These are phyloP conservation scores for Microplitis deprimator DNA, from an alignment of 2,888 invertebrate species.

Conservation along the genomic window DNA sequence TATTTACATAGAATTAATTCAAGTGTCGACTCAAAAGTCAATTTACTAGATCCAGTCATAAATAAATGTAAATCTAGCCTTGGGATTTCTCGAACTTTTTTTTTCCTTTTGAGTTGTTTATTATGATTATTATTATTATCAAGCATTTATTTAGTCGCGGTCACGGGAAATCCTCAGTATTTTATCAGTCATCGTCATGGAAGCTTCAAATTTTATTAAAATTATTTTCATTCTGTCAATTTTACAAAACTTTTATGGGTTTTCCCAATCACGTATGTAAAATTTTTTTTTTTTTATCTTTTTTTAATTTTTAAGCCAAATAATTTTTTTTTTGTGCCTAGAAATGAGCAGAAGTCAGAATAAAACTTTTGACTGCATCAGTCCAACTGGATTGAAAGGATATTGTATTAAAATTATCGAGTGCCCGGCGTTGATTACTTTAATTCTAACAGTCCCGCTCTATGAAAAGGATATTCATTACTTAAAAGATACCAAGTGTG, in stretches of 20 bases:
- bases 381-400: slow-evolving; percentile 46
- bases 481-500: slow-evolving; percentile 41
- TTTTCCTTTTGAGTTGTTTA: background rate
- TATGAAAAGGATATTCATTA: slow-evolving; percentile 33
- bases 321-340: background rate
- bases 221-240: background rate
- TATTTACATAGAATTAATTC: background rate
- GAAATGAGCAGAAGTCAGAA: too few species aligned
- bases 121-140: background rate
- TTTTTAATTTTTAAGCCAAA: background rate
- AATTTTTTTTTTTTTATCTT: background rate
- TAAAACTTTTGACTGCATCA: slow-evolving; percentile 30
- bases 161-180: background rate
- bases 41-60: background rate
- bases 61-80: background rate
- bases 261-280: background rate
- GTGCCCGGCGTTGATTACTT: slow-evolving; percentile 39
- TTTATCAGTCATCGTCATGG: background rate
- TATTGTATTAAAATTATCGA: slow-evolving; percentile 41
- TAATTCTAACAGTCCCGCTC: slow-evolving; percentile 39
- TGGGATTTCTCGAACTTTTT: background rate
- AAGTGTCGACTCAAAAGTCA: background rate
- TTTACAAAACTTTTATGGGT: too few species aligned
- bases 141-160: background rate
- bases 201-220: background rate